A percentile compares a stretch with the other conserved stretches of the same genome.
phyloP scores from a whole-genome alignment of 2,888 invertebrate genomes.

The Macrosiphum euphorbiae region DNA sequence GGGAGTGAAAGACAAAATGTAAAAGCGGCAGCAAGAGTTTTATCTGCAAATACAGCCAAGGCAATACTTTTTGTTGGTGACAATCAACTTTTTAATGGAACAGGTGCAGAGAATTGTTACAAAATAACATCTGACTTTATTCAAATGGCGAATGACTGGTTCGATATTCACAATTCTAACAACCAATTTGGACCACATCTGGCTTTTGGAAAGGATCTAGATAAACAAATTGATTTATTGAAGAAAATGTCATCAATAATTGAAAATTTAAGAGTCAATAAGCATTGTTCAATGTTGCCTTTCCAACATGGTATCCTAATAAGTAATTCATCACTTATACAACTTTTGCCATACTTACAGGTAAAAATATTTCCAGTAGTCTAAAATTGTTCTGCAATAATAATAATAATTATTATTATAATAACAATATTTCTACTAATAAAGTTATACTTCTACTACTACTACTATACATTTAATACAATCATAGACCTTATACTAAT shows the following conservation, averaged over 20 bases:
- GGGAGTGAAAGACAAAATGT: neutral
- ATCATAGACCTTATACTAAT: too few relatives aligned
- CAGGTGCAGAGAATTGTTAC: neutral
- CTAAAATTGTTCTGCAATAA: too few relatives aligned
- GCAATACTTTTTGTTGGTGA: neutral
- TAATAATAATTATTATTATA: too few relatives aligned
- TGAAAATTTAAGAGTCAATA: neutral
- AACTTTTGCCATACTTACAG: constrained; percentile 4
- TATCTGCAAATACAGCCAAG: neutral
- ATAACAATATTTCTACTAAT: too few relatives aligned
- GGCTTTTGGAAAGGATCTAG: neutral
- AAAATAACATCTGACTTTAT: neutral
- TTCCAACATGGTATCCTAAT: constrained; percentile 18
- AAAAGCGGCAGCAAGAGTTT: neutral
- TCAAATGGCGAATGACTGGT: neutral
- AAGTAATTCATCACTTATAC: constrained; percentile 1
- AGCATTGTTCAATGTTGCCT: neutral
- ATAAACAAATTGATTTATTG: neutral
- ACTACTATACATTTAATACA: too few relatives aligned
- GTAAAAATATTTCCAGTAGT: neutral
- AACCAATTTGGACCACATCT: neutral
- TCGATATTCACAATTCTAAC: constrained; percentile 10
- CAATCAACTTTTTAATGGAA: neutral
- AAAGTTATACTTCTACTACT: too few relatives aligned
- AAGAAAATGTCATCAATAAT: neutral